Percentiles rank a stretch among this genome's conserved stretches.
Conservation (phyloP, 2,888 invertebrate genomes). For the Euproctis similis region DNA sequence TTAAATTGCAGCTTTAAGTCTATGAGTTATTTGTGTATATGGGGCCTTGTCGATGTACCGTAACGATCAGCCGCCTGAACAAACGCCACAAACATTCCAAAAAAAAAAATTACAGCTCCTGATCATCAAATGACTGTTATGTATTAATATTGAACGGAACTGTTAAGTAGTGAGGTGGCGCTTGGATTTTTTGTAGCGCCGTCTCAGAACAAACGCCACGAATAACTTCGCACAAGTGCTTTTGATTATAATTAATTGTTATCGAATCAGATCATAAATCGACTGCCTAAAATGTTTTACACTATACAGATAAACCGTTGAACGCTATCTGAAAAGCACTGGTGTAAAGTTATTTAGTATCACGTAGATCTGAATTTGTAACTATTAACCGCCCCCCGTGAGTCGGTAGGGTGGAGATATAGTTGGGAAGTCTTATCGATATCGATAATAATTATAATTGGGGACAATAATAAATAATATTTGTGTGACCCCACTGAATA, state of each 20-base stretch:
- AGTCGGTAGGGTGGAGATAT: no score
- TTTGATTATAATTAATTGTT: no score
- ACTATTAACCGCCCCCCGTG: no score
- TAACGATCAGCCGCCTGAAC: slow-evolving; percentile 40
- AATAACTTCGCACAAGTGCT: slow-evolving; percentile 13
- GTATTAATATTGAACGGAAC: slow-evolving; percentile 16
- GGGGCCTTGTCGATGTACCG: slow-evolving; percentile 26
- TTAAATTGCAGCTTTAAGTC: slow-evolving; percentile 33
- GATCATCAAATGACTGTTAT: slow-evolving; percentile 25
- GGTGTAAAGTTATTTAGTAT: slow-evolving; percentile 16
- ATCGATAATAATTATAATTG: no score
- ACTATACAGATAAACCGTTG: no score
- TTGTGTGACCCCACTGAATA: no score
- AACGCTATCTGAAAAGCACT: slow-evolving; percentile 8
- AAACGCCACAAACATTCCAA: slow-evolving; percentile 60
- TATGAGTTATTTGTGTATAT: slow-evolving; percentile 28
- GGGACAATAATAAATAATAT: no score
- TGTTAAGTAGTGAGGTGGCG: slow-evolving; percentile 9
- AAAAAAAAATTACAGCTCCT: slow-evolving; percentile 26
- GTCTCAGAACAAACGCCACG: slow-evolving; percentile 10
- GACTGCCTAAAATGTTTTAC: no score
- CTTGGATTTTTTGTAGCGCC: slow-evolving; percentile 7
- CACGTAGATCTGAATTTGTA: slow-evolving; percentile 51
- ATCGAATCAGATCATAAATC: no score
- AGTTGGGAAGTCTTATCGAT: no score